Evolutionary conservation across 2,797 vertebrate species (phyloP).

Genomic region (Pristis pectinata): DNA sequence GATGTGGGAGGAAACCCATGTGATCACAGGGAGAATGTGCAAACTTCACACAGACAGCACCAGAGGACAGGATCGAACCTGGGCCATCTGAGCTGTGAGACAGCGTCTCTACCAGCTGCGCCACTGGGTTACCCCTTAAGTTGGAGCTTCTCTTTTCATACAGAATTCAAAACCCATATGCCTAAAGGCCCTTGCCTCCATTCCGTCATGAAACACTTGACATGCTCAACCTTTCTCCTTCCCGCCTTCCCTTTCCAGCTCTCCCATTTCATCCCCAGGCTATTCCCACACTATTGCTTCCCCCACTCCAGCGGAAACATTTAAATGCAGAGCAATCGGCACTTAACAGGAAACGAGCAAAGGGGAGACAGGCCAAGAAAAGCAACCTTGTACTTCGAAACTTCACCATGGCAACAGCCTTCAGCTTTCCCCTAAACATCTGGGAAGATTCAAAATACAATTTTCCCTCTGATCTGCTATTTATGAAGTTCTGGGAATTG

Average conservation of each 20-base stretch:
- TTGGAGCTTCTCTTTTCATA: background rate
- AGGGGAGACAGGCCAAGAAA: background rate
- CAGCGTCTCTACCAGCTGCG: background rate
- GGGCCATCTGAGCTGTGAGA: too few species aligned
- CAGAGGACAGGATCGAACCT: too few species aligned
- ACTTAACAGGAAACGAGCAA: background rate
- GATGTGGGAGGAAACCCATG: too few species aligned
- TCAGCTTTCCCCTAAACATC: background rate
- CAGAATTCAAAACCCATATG: background rate
- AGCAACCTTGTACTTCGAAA: slow-evolving; percentile 25
- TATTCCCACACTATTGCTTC: slow-evolving; percentile 15
- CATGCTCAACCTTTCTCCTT: background rate
- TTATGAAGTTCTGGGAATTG: background rate
- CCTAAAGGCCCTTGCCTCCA: background rate
- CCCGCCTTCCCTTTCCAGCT: background rate
- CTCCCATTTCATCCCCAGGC: background rate
- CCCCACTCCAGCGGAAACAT: background rate
- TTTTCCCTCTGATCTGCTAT: background rate
- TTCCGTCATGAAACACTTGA: background rate
- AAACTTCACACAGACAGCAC: too few species aligned
- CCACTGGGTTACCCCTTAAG: background rate
- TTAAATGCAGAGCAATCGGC: background rate
- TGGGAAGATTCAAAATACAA: background rate
- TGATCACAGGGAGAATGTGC: too few species aligned
- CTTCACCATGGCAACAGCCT: slow-evolving; percentile 11